phyloP scores from a whole-genome alignment of 1,140 invertebrate genomes.

The Trachelipus rathkii region DNA sequence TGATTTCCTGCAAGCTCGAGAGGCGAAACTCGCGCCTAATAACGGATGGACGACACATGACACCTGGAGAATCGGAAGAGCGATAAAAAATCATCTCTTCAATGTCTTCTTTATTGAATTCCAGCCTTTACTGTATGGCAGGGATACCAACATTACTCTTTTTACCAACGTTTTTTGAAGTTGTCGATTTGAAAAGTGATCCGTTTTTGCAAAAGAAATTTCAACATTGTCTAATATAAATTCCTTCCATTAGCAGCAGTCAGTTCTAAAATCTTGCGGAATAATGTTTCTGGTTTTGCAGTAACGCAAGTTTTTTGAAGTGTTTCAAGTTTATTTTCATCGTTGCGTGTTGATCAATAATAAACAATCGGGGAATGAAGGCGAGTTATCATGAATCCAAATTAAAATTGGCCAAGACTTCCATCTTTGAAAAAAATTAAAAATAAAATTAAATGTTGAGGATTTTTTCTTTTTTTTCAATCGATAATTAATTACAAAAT shows the following conservation, averaged over 20 bases:
- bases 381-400: slow-evolving; percentile 88
- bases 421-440: slow-evolving; percentile 73
- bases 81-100: slow-evolving; percentile 88
- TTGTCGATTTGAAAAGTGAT: slow-evolving; percentile 77
- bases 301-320: slow-evolving; percentile 75
- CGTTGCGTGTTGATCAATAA: slow-evolving; percentile 98
- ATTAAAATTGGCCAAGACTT: slow-evolving; percentile 94
- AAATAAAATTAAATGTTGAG: too few species aligned
- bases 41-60: slow-evolving; percentile 63
- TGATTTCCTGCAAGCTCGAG: slow-evolving; percentile 89
- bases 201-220: slow-evolving; percentile 87
- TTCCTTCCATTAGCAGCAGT: slow-evolving; percentile 82
- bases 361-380: slow-evolving; percentile 85
- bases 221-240: slow-evolving; percentile 76
- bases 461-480: too few species aligned
- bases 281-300: slow-evolving; percentile 71
- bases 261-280: slow-evolving; percentile 72
- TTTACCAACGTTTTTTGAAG: slow-evolving; percentile 63
- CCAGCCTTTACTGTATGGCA: slow-evolving; percentile 81
- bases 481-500: too few species aligned
- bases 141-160: slow-evolving; percentile 73
- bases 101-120: slow-evolving; percentile 84
- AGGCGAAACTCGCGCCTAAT: slow-evolving; percentile 86
- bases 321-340: slow-evolving; percentile 95
- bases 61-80: slow-evolving; percentile 55